Percentiles rank a stretch among this genome's conserved stretches.
Evolutionary conservation across 2,888 invertebrate genomes (phyloP).

Genomic region (Metallyticus violacea): DNA sequence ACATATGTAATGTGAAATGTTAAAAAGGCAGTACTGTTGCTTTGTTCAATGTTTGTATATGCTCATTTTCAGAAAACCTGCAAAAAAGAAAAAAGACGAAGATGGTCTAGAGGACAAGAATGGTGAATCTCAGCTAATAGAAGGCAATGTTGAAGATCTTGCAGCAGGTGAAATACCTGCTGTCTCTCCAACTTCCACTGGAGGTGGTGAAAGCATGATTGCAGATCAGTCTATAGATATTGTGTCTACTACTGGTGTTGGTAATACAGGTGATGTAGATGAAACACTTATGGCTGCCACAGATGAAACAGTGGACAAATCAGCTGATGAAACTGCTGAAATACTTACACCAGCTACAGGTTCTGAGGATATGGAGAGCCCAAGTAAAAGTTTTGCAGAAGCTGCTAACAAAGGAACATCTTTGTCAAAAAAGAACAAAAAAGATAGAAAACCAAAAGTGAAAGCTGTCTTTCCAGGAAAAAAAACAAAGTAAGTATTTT

Average conservation of each 20-base stretch:
- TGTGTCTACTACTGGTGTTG: background rate
- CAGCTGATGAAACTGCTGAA: background rate
- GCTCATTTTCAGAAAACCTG: conserved; percentile 19
- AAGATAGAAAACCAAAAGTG: conserved; percentile 41
- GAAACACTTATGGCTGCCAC: conserved; percentile 36
- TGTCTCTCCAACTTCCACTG: conserved; percentile 4
- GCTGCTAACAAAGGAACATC: conserved; percentile 31
- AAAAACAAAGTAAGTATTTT: conserved; percentile 39
- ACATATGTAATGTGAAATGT: too few species aligned
- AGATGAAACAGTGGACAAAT: background rate
- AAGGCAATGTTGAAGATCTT: background rate
- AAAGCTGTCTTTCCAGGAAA: conserved; percentile 36
- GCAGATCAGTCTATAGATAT: background rate
- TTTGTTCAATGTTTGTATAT: background rate
- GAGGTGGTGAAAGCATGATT: background rate
- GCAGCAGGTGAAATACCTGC: conserved; percentile 16
- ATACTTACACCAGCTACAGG: background rate
- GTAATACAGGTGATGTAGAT: conserved; percentile 33
- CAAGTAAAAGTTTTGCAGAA: conserved; percentile 22
- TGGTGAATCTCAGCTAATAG: background rate
- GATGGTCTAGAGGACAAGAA: background rate
- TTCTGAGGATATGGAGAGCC: conserved; percentile 22
- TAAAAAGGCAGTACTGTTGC: too few species aligned
- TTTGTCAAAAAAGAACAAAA: conserved; percentile 39
- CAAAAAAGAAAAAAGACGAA: conserved; percentile 30